Base-by-base conservation (phyloP, 2,888 invertebrate genomes). In the Protophormia terraenovae region DNA sequence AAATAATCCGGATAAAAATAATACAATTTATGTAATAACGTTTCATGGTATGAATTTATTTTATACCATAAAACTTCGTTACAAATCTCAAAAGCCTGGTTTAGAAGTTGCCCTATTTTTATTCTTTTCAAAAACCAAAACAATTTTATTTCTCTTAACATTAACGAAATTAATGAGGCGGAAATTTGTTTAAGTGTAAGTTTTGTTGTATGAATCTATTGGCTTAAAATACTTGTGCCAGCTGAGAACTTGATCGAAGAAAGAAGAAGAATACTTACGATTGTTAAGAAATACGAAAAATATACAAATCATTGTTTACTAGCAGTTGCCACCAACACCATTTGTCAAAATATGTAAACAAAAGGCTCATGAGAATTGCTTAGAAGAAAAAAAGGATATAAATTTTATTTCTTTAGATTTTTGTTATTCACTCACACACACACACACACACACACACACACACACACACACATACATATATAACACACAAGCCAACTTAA, bases 301-400 rank as follows among this genome's bases (percentile, higher is more conserved):
- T 78, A 79, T 86, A 82, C 86, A 78, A 87, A 87, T 87, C 87
- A 87, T 87, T 87, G 82, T 84, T 87, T 79, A 69, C 76, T 71
- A 79, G 60, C 73, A 69, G 62, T 73, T 87, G 84, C 83, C 80
- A 80, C 86, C 84, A 87, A 84, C 80, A 86, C 84, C 87, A 87
- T 87, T 87, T 87, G 86, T 87, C 87, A 87, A 87, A 87, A 66
- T 82, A 53, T 82, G 77, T 69, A 83, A 86, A 79, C 82, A 82
- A 84, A 78, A 84, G 80, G 67, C 81, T 78, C 84, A 69, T 45
- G 60, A 81, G 81, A 81, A 41, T 75, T 84, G 55, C 53, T 73
- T 10, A 58, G 71, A n/a, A n/a, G n/a, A 41, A 76, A 73, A 67
- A 83, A 73, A 45, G 55, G 45, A 64, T 80, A 72, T 66, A 64